Evolutionary conservation across 2,888 invertebrate genomes (phyloP), one percentile per base, ranked within the genome.

Genomic region (Bellardia bayeri): DNA sequence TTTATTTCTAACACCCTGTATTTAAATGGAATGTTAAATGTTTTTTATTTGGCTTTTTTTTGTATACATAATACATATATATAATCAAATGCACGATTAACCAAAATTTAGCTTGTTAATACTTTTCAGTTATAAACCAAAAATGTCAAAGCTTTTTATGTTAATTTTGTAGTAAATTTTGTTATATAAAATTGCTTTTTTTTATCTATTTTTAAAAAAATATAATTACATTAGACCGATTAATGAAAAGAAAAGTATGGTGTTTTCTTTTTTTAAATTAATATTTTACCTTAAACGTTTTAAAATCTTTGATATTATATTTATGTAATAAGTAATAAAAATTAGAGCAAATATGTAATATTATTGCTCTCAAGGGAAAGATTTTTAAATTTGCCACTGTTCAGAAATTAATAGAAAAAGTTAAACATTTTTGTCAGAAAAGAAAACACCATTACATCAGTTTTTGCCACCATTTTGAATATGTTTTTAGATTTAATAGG

Each of bases 181-280:
- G 6, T 81, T 16, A 58, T 64, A 16, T 54, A 54, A 63, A 37
- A 33, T 54, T 16, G 71, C 54, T 64, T 72, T 80, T 80, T 71
- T 56, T 14, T n/a, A 13, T 51, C 6, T 51, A 8, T 30, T 58
- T 58, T 51, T 3, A 54, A n/a, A 40, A 13, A 51, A 11, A 85
- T 71, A 64, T 30, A 54, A 58, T 49, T 64, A 49, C 72, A 85
- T 85, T 63, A 64, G 58, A 68, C 74, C 71, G 83, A 45, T 58
- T 56, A 82, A 66, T 23, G 16, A 30, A 75, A 61, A 45, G 45
- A 11, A 45, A 45, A 45, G 9, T 45, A 45, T 45, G 45, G 11
- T 7, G 45, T 2, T 11, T 45, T 45, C 3, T 9, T 45, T 45
- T 45, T 40, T 40, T 2, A 40, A 40, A 7, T 40, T 7, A 40